Evolutionary conservation across 2,113 vertebrate genomes (phyloP), one percentile per base, ranked within the genome.

Genomic region (Corythaeola cristata): DNA sequence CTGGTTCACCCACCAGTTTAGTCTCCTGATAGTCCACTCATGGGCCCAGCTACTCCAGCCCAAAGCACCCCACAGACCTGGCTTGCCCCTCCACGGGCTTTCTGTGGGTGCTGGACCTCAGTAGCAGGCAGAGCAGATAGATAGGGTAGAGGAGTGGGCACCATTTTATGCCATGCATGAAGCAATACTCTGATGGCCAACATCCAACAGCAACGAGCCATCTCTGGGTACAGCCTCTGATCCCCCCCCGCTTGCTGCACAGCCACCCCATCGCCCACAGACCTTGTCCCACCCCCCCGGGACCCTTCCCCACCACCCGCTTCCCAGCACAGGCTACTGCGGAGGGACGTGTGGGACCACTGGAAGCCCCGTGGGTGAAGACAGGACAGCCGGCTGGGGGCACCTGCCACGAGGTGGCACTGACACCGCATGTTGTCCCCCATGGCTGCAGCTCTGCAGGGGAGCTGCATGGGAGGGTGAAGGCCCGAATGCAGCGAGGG

Each of bases 161-260:
- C 35, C 33, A 3, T 73, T 72, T 80, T 37, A 64, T 59, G 7
- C 58, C 49, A 7, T 3, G 14, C n/a, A 20, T 0, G 0, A 63
- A 88, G 50, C 39, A 63, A 23, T 30, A 41, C 7, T 47, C n/a
- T 0, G 0, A 18, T 20, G 52, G 16, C 26, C 60, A 77, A 5
- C 0, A 0, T 33, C 27, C 60, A 39, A 7, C 55, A 85, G 41
- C 30, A 50, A 81, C 33, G 0, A 0, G 12, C 13, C 7, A 2
- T 26, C 53, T 47, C 49, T n/a, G 76, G 22, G 49, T 24, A 28
- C 28, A 80, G 44, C 26, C 44, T 37, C 53, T 4, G 3, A 44
- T 59, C 7, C 26, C 19, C 26, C 19, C 17, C 3, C 11, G 16
- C 59, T 47, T 23, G 58, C 49, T 69, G 27, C 27, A 4, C 37